Percentiles rank a stretch among this genome's conserved stretches.
Conservation (phyloP, 2,888 invertebrate genomes). For the Leucophenga maculata region DNA sequence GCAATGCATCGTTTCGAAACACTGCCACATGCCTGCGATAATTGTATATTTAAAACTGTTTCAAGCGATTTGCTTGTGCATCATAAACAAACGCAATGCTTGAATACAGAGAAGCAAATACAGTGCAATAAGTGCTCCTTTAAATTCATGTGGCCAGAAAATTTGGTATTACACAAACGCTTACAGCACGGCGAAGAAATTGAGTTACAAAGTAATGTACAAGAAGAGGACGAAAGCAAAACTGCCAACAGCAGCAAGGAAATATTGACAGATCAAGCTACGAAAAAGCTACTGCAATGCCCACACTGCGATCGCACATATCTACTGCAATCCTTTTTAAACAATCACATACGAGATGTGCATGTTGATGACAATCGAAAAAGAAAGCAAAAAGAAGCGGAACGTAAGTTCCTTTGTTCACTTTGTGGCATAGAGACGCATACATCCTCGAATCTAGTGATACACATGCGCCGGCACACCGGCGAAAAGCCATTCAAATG, state of each 20-base stretch:
- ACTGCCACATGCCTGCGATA: conserved; percentile 74
- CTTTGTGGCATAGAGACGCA: conserved; percentile 77
- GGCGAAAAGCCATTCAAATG: conserved; percentile 76
- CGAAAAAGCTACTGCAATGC: conserved; percentile 68
- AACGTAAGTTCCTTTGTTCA: conserved; percentile 75
- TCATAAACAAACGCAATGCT: conserved; percentile 73
- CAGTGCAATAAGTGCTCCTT: conserved; percentile 64
- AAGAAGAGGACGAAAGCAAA: background rate
- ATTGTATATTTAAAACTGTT: conserved; percentile 75
- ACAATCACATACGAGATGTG: conserved; percentile 57
- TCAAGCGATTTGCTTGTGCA: conserved; percentile 74
- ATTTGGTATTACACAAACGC: conserved; percentile 60
- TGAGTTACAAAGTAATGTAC: too few species aligned
- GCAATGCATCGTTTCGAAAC: conserved; percentile 72
- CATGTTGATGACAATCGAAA: conserved; percentile 57
- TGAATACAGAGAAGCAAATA: conserved; percentile 60
- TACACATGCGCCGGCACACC: conserved; percentile 80
- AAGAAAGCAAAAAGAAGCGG: conserved; percentile 59
- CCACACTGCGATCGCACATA: conserved; percentile 75
- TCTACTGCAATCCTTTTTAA: conserved; percentile 56
- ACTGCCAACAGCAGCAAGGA: background rate
- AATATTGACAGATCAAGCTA: background rate
- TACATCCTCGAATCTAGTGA: conserved; percentile 77
- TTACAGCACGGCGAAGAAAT: conserved; percentile 67
- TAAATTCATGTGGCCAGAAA: conserved; percentile 70